These are phyloP conservation scores for Proterorhinus semilunaris DNA, from an alignment of 2,113 vertebrate genomes.

Conservation along the genomic window DNA sequence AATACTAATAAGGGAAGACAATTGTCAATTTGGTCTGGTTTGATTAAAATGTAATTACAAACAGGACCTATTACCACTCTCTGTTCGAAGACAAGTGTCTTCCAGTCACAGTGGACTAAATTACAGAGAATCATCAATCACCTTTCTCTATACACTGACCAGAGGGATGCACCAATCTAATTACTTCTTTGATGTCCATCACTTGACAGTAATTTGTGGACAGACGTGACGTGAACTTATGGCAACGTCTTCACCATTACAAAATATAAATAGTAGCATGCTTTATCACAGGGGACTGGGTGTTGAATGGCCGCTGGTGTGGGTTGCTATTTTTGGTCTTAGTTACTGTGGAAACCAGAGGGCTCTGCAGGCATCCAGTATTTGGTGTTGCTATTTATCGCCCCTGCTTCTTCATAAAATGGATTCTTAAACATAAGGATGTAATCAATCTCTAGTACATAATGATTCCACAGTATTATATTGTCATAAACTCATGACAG, in stretches of 20 bases:
- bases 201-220: slow-evolving; percentile 49
- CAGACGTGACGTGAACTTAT: slow-evolving; percentile 30
- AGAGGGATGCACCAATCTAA: slow-evolving; percentile 32
- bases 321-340: slow-evolving; percentile 74
- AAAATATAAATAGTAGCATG: slow-evolving; percentile 66
- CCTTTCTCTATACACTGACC: background rate
- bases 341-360: slow-evolving; percentile 80
- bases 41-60: no score
- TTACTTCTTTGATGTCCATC: slow-evolving; percentile 25
- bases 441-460: no score
- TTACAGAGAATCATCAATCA: background rate
- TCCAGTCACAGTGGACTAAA: background rate
- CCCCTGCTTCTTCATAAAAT: slow-evolving; percentile 48
- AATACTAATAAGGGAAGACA: no score
- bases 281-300: slow-evolving; percentile 61
- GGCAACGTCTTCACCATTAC: slow-evolving; percentile 33
- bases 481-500: no score
- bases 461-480: background rate
- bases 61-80: no score
- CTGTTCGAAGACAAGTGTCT: no score
- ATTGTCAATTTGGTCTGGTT: no score
- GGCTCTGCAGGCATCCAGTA: slow-evolving; percentile 60
- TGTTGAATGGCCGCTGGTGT: slow-evolving; percentile 66
- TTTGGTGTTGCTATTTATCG: slow-evolving; percentile 65
- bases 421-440: slow-evolving; percentile 9